A percentile compares a stretch with the other conserved stretches of the same genome.
Conservation (phyloP, 2,797 vertebrate genomes). For the Eurystomus glaucurus region DNA sequence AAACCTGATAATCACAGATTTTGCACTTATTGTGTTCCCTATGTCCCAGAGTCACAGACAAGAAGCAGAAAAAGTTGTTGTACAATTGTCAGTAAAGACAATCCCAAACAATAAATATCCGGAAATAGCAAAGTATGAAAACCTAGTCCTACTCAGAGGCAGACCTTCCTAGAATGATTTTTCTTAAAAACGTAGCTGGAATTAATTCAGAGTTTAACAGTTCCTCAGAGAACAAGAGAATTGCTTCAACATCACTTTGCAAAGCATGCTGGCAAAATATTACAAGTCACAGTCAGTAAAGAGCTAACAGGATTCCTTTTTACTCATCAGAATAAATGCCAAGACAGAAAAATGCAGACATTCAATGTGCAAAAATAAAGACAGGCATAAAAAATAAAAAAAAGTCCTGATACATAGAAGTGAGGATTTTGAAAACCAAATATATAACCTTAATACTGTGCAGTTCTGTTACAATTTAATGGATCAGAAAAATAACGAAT, state of each 20-base stretch:
- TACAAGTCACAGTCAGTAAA: background rate
- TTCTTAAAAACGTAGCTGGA: background rate
- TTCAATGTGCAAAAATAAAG: background rate
- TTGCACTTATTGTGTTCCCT: background rate
- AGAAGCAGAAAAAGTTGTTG: background rate
- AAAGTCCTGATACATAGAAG: background rate
- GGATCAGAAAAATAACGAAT: background rate
- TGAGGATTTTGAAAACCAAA: background rate
- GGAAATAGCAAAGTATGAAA: background rate
- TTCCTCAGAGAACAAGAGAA: background rate
- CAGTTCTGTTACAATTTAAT: background rate
- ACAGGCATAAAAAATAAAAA: background rate
- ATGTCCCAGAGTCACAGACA: background rate
- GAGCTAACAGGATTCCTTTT: background rate
- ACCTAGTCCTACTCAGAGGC: background rate
- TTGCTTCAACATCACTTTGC: background rate
- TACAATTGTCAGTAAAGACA: background rate
- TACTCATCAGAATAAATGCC: background rate
- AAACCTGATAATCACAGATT: background rate
- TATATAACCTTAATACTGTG: background rate
- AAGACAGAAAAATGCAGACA: background rate
- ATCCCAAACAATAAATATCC: background rate
- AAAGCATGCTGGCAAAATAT: background rate
- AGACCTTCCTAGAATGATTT: background rate
- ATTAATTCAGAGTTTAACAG: background rate